These are phyloP conservation scores for Thymelicus acteon DNA, from an alignment of 2,888 invertebrate species.

Conservation along the genomic window DNA sequence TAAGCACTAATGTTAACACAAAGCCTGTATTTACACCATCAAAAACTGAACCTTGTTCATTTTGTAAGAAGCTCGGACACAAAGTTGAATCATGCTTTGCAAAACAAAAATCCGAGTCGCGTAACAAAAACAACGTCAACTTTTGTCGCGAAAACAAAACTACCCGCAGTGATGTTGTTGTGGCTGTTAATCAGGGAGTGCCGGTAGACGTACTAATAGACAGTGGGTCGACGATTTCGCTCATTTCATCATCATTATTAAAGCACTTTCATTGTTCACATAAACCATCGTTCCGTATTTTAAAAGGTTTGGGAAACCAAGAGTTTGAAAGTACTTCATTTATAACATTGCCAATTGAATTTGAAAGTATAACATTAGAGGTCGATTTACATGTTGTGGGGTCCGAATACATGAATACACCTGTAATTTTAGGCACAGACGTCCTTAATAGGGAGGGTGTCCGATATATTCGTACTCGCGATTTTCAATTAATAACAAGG, in stretches of 20 bases:
- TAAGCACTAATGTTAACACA: no score
- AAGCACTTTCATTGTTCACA: conserved; percentile 4
- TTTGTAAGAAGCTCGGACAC: conserved; percentile 41
- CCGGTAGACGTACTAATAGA: conserved; percentile 40
- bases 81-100: conserved; percentile 42
- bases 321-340: conserved; percentile 5
- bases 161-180: conserved; percentile 30
- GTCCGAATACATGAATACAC: conserved; percentile 7
- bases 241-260: conserved; percentile 14
- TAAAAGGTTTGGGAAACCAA: background rate
- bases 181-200: conserved; percentile 38
- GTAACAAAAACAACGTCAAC: conserved; percentile 31
- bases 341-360: conserved; percentile 9
- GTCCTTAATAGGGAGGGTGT: conserved; percentile 17
- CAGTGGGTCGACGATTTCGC: conserved; percentile 15
- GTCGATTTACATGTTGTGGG: conserved; percentile 13
- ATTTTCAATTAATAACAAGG: background rate
- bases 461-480: background rate
- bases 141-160: conserved; percentile 18
- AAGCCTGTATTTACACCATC: background rate
- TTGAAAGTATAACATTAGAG: conserved; percentile 18
- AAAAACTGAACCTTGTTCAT: conserved; percentile 16
- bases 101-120: conserved; percentile 36
- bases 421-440: conserved; percentile 12
- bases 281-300: background rate